These are phyloP conservation scores for Nebria brevicollis DNA, from an alignment of 2,888 invertebrate genomes.

Conservation along the genomic window DNA sequence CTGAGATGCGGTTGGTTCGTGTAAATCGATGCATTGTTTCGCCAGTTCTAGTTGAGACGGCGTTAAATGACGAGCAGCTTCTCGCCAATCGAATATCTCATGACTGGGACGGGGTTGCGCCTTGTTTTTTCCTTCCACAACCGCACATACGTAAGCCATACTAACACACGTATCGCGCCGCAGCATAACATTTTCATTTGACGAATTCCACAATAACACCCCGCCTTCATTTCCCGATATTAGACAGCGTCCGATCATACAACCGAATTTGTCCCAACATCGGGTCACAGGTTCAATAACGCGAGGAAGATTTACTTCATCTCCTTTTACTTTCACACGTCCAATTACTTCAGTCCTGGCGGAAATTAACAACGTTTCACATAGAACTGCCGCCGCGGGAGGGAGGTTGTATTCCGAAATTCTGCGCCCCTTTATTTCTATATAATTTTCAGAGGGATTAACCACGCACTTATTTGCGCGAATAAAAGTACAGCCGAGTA, in stretches of 20 bases:
- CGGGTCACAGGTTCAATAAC: slow-evolving; percentile 3
- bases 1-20: background rate
- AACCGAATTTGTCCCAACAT: slow-evolving; percentile 6
- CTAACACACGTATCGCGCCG: slow-evolving; percentile 2
- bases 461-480: background rate
- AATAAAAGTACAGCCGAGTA: slow-evolving; percentile 9
- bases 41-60: background rate
- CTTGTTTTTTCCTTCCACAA: background rate
- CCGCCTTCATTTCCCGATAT: slow-evolving; percentile 10
- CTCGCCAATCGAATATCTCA: background rate
- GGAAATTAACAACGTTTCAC: background rate
- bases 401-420: background rate
- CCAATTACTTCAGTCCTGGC: background rate
- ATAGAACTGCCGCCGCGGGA: background rate
- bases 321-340: too few species aligned
- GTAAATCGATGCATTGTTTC: background rate
- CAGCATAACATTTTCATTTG: background rate
- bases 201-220: background rate
- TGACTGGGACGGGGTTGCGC: background rate
- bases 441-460: background rate
- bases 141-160: background rate
- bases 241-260: slow-evolving; percentile 4
- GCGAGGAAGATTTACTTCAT: background rate
- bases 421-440: background rate
- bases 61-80: background rate